Percentiles rank a stretch among this genome's conserved stretches.
phyloP scores from a whole-genome alignment of 2,797 vertebrate genomes.

The Aphelocoma californica region DNA sequence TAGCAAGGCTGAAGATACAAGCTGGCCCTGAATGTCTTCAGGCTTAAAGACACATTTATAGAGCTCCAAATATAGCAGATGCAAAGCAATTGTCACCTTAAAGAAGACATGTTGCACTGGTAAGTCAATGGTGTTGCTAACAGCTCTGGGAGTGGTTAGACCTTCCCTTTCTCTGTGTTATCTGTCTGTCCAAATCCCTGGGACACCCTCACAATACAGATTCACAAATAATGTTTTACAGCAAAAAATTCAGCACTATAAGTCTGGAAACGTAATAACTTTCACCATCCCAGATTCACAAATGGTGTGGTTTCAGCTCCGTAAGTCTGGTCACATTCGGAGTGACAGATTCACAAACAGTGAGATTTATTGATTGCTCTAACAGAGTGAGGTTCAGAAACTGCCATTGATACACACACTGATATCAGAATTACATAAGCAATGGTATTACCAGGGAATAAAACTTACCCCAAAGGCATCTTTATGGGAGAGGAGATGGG shows the following conservation, averaged over 20 bases:
- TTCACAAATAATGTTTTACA: not conserved
- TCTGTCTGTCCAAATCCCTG: not conserved
- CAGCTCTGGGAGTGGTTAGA: not conserved
- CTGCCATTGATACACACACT: not conserved
- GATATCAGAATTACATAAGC: not conserved
- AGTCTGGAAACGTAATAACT: not conserved
- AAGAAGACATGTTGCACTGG: not conserved
- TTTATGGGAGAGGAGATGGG: not conserved
- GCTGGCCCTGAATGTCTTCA: not conserved
- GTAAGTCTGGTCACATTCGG: not conserved
- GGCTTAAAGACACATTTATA: not conserved
- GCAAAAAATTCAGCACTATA: too few relatives aligned
- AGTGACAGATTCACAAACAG: not conserved
- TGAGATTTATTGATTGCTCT: not conserved
- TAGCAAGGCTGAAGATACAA: not conserved
- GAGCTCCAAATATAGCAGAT: not conserved
- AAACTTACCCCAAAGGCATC: not conserved
- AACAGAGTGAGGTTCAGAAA: not conserved
- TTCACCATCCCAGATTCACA: not conserved
- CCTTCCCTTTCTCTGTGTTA: not conserved
- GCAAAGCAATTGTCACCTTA: not conserved
- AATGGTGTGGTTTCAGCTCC: not conserved
- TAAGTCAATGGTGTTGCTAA: rapidly evolving
- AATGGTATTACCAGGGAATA: not conserved
- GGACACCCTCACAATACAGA: not conserved